Base-by-base conservation (phyloP, 2,888 invertebrate genomes). In the Adelphocoris suturalis region DNA sequence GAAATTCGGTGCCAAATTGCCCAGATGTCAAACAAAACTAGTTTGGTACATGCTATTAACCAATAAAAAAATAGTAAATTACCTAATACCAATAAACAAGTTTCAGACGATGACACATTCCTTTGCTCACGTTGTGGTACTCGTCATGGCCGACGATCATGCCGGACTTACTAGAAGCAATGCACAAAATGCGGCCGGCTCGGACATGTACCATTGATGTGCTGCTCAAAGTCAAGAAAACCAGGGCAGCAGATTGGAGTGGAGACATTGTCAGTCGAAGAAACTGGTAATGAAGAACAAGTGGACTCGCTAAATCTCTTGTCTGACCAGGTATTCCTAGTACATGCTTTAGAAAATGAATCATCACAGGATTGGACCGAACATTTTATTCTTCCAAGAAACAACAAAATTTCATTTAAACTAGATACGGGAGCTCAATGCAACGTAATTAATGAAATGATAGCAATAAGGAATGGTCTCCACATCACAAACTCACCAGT, bases 61-160 rank as follows among this genome's bases (percentile, higher is more conserved):
- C 9, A 16, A 12, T 19, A 1, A 14, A 4, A 75, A 46, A 80
- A 46, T 14, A 5, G n/a, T 3, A 46, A 19, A 68, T 37, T 46
- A 11, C 37, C 46, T 46, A 80, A 80, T 80, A 14, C 80, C 16
- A 0, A 46, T 46, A 80, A 80, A 80, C 46, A 37, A 46, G 80
- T 37, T 80, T 14, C 80, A 80, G 80, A 46, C 11, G 46, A 46
- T 16, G 5, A 80, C 37, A 7, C 27, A 55, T 86, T 61, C n/a
- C 37, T 37, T 37, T 86, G 61, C 61, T 61, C 57, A 27, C 57
- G 68, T n/a, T 86, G 86, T 61, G 86, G 86, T 9, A 86, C 55
- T 55, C 57, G 57, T 16, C 86, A 86, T 61, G 61, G 57, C 46
- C 61, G 61, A 13, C 19, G 86, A 86, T 37, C 61, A 2, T 85